A percentile compares a stretch with the other conserved stretches of the same genome.
Conservation (phyloP, 2,113 vertebrate genomes). For the Clarias magur region DNA sequence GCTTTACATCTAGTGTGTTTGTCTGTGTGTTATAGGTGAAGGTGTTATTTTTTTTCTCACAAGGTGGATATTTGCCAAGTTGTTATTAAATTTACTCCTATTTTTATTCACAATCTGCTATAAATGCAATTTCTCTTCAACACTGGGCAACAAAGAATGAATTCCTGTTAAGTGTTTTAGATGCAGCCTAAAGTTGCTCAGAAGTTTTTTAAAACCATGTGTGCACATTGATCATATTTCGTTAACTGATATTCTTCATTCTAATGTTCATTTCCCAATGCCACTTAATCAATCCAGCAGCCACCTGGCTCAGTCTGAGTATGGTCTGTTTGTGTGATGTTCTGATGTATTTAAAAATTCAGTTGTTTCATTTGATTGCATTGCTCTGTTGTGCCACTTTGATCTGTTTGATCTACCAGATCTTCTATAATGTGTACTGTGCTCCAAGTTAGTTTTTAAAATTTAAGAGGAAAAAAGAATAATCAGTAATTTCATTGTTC, state of each 20-base stretch:
- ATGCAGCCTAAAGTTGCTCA: conserved; percentile 5
- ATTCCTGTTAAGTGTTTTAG: background rate
- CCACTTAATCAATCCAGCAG: background rate
- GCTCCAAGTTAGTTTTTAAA: background rate
- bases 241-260: background rate
- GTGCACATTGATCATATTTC: background rate
- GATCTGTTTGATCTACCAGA: background rate
- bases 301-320: background rate
- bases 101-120: conserved; percentile 20
- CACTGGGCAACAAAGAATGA: background rate
- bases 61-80: conserved; percentile 18
- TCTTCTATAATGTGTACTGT: background rate
- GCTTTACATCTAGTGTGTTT: conserved; percentile 49
- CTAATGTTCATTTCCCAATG: background rate
- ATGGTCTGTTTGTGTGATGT: background rate
- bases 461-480: background rate
- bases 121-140: conserved; percentile 8
- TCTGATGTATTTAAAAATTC: background rate
- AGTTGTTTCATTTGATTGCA: background rate
- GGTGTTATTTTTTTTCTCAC: conserved; percentile 11
- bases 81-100: conserved; percentile 25
- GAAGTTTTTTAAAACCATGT: background rate
- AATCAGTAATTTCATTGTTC: background rate
- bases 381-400: background rate
- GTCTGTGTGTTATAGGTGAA: background rate